Percentiles rank a stretch among this genome's conserved stretches.
These are phyloP conservation scores for Octopus bimaculoides DNA, from an alignment of 1,140 invertebrate species.

Conservation along the genomic window DNA sequence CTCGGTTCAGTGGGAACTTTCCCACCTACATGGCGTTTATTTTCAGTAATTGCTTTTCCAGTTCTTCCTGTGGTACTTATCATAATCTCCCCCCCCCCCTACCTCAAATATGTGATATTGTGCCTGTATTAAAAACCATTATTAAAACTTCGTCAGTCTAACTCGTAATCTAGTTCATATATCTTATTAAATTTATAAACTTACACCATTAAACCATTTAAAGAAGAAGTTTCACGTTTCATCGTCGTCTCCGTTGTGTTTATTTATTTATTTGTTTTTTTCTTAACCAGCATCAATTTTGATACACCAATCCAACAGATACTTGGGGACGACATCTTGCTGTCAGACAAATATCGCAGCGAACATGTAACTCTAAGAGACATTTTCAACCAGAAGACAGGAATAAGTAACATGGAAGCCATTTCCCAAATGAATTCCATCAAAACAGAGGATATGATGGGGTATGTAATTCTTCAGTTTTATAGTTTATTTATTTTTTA, in stretches of 20 bases:
- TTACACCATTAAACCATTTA: not conserved
- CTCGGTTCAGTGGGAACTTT: too few species aligned
- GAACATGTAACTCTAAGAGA: slow-evolving; percentile 29
- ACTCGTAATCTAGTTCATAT: too few species aligned
- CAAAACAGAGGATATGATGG: not conserved
- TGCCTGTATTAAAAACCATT: not conserved
- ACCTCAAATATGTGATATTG: not conserved
- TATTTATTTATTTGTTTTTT: not conserved
- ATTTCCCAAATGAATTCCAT: slow-evolving; percentile 12
- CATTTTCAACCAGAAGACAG: slow-evolving; percentile 28
- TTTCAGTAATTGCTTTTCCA: too few species aligned
- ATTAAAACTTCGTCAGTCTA: not conserved
- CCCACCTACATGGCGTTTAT: too few species aligned
- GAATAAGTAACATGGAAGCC: slow-evolving; percentile 28
- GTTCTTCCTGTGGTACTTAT: too few species aligned
- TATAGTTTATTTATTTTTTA: not conserved
- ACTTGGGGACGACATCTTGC: slow-evolving; percentile 9
- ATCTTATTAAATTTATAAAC: not conserved
- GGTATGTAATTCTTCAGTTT: not conserved
- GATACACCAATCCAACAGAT: slow-evolving; percentile 31
- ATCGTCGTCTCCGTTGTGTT: not conserved
- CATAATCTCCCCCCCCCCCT: not conserved
- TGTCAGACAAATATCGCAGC: slow-evolving; percentile 23
- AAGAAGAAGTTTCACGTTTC: not conserved
- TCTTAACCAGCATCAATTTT: slow-evolving; percentile 28